Conservation (phyloP, 2,888 invertebrate species). For the Drosophila anomalata region DNA sequence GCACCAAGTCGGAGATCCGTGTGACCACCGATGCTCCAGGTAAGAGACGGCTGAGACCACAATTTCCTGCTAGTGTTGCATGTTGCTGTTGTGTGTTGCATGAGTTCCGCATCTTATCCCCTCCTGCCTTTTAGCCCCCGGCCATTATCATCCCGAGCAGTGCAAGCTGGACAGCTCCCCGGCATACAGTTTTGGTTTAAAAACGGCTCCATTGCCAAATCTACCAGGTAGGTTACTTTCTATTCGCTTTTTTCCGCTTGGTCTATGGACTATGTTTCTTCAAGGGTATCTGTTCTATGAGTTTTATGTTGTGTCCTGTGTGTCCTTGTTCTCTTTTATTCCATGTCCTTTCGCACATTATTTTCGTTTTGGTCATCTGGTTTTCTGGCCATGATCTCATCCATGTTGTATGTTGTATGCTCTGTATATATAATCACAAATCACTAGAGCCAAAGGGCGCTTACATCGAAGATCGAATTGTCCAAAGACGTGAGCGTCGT, state of each 20-base stretch:
- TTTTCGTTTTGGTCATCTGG: constrained; percentile 52
- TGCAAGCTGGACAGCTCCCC: constrained; percentile 82
- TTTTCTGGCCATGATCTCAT: constrained; percentile 51
- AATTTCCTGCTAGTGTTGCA: background rate
- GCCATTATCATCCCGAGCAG: constrained; percentile 86
- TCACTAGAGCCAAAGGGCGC: constrained; percentile 76
- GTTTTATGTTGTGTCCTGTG: background rate
- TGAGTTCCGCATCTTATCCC: constrained; percentile 33
- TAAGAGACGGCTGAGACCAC: constrained; percentile 65
- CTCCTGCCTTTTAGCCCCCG: constrained; percentile 85
- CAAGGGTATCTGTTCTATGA: constrained; percentile 20
- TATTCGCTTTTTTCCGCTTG: constrained; percentile 1
- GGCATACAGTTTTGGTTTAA: constrained; percentile 87
- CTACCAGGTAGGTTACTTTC: constrained; percentile 78
- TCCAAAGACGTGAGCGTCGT: constrained; percentile 83
- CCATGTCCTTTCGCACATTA: constrained; percentile 44
- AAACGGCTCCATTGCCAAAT: constrained; percentile 78
- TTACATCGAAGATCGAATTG: constrained; percentile 83
- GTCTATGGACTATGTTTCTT: constrained; percentile 14
- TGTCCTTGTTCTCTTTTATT: constrained; percentile 46
- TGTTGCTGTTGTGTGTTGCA: constrained; percentile 28
- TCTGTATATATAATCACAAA: constrained; percentile 48
- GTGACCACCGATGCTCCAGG: constrained; percentile 84
- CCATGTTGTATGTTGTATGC: constrained; percentile 46
- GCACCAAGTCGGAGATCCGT: constrained; percentile 83